These are phyloP conservation scores for Sarcophaga rosellei DNA, from an alignment of 2,888 invertebrate species.

Conservation along the genomic window DNA sequence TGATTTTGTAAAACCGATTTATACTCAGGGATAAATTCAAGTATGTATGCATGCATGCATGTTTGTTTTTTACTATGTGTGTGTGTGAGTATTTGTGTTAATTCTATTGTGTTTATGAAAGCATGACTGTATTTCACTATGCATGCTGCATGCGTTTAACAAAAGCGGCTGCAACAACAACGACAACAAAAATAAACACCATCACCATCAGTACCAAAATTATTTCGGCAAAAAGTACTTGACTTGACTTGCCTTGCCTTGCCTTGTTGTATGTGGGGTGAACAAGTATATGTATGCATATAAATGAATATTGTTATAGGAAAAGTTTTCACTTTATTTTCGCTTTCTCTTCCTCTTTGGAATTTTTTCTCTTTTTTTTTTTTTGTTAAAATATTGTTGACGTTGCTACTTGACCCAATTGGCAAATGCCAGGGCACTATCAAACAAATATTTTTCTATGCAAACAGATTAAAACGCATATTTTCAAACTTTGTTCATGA, in stretches of 20 bases:
- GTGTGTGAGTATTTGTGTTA: background rate
- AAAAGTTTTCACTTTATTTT: conserved; percentile 54
- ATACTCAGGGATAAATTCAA: background rate
- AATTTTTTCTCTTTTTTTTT: conserved; percentile 26
- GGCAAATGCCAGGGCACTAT: conserved; percentile 59
- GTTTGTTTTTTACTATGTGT: background rate
- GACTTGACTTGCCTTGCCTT: background rate
- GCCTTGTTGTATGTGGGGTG: background rate
- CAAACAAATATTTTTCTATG: conserved; percentile 35
- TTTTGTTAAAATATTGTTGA: conserved; percentile 64
- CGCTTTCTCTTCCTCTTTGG: background rate
- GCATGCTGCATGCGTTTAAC: background rate
- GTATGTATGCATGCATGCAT: background rate
- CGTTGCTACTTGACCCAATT: conserved; percentile 70
- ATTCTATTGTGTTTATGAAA: background rate
- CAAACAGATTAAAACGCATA: conserved; percentile 20
- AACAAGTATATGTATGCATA: background rate
- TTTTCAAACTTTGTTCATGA: background rate
- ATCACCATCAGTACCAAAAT: background rate
- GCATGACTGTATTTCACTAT: background rate
- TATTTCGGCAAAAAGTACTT: conserved; percentile 6
- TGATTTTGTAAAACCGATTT: conserved; percentile 29
- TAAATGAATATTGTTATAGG: background rate
- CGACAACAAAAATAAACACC: too few species aligned
- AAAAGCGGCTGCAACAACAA: background rate